Base-by-base conservation (phyloP, 2,797 vertebrate species). In the Florisuga fusca region DNA sequence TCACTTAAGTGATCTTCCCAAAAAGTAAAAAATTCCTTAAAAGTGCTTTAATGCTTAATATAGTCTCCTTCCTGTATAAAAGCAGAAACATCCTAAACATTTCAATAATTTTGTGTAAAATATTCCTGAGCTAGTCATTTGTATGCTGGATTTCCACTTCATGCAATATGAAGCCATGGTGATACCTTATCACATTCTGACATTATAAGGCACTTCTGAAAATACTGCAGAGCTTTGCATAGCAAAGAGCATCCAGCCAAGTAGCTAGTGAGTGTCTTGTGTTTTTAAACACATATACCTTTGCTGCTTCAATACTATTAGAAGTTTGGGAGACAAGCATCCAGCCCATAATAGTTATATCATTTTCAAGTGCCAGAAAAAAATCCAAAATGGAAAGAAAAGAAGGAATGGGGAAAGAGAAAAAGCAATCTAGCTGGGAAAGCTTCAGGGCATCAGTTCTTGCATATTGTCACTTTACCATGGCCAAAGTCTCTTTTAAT, bases 101-200 rank as follows among this genome's bases (percentile, higher is more conserved):
- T 76, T 95, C 74, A 90, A 83, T 95, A 83, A 94, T 96, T 95
- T 96, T 93, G 84, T 91, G 78, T 92, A 85, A 91, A 95, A 92
- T 95, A 95, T 94, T 88, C 87, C 89, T 20, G 16, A 95, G 81
- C 31, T 89, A 86, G 85, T 96, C 33, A 92, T 97, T 97, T 96
- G 81, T 95, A 96, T 95, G 87, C 95, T 94, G 96, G 79, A 92
- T 96, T 97, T 95, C 89, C 76, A 46, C 87, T 83, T 86, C 80
- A 92, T 95, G 92, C 94, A 96, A 84, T 96, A 72, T 94, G 96
- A 94, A 97, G 80, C 89, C 26, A 16, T 57, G 15, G 72, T 94
- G 95, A 96, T 96, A 95, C 92, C 94, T 96, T 96, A 95, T 96
- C 96, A 76, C 61, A 34, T 73, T 82, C 78, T 71, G 94, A 81